Conservation (phyloP, 2,888 invertebrate genomes). For the Falcaria lacertinaria region DNA sequence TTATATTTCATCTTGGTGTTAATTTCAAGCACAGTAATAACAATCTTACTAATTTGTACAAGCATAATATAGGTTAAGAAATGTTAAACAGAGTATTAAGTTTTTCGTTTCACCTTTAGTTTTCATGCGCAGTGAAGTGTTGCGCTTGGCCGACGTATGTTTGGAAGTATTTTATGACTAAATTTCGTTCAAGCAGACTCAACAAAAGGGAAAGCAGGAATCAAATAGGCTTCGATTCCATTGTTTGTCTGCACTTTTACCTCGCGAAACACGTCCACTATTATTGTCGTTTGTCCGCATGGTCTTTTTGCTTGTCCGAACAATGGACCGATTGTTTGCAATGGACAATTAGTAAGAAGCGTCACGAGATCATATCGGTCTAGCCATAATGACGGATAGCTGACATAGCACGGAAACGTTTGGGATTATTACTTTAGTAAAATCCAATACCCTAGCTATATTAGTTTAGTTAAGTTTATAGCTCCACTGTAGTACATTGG, state of each 20-base stretch:
- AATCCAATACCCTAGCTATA: too few relatives aligned
- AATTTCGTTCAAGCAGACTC: slow-evolving; percentile 39
- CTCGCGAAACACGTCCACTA: slow-evolving; percentile 50
- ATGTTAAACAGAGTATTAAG: too few relatives aligned
- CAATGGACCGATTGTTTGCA: slow-evolving; percentile 61
- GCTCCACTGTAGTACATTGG: neutral
- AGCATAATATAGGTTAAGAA: too few relatives aligned
- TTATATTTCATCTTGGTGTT: too few relatives aligned
- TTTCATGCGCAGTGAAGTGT: neutral
- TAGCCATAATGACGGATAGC: slow-evolving; percentile 10
- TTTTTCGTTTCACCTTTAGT: too few relatives aligned
- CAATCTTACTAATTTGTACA: too few relatives aligned
- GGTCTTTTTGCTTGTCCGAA: slow-evolving; percentile 40
- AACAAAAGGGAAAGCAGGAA: slow-evolving; percentile 65
- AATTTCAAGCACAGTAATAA: too few relatives aligned
- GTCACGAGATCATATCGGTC: slow-evolving; percentile 34
- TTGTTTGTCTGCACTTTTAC: slow-evolving; percentile 62
- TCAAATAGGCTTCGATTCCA: slow-evolving; percentile 51
- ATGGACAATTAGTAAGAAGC: slow-evolving; percentile 49
- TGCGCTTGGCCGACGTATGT: slow-evolving; percentile 23
- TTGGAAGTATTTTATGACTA: slow-evolving; percentile 35
- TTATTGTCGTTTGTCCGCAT: slow-evolving; percentile 49
- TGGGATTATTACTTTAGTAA: neutral
- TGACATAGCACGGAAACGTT: slow-evolving; percentile 2
- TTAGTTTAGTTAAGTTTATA: too few relatives aligned